Conservation (phyloP, 1,140 invertebrate species). For the Adelges cooleyi region DNA sequence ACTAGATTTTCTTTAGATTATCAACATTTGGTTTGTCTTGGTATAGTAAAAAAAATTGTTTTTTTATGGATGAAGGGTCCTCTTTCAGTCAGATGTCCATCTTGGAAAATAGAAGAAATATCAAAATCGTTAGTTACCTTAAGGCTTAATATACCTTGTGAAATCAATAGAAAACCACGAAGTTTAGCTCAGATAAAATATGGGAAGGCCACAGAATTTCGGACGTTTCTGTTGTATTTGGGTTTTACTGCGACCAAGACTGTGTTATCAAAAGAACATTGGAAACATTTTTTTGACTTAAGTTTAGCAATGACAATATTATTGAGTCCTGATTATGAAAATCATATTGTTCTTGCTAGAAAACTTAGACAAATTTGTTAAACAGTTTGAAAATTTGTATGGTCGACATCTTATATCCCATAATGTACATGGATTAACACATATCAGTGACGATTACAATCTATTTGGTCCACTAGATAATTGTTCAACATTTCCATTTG, state of each 20-base stretch:
- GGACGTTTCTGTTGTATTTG: conserved; percentile 40
- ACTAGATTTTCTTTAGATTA: conserved; percentile 35
- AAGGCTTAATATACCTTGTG: conserved; percentile 1
- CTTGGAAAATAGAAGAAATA: not conserved
- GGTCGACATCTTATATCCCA: conserved; percentile 34
- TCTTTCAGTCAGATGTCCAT: not conserved
- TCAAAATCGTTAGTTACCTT: conserved; percentile 30
- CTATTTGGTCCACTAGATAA: conserved; percentile 38
- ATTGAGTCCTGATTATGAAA: conserved; percentile 17
- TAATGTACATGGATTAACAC: conserved; percentile 36
- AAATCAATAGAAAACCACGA: conserved; percentile 37
- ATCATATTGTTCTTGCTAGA: conserved; percentile 20
- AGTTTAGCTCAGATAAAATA: conserved; percentile 34
- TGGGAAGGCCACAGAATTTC: conserved; percentile 43
- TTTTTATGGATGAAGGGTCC: conserved; percentile 34
- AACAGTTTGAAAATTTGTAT: conserved; percentile 32
- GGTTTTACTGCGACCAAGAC: conserved; percentile 38
- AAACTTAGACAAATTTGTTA: conserved; percentile 33
- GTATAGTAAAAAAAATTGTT: conserved; percentile 35
- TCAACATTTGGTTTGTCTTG: conserved; percentile 36
- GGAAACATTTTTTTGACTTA: conserved; percentile 39
- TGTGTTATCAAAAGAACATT: conserved; percentile 35
- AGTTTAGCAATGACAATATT: conserved; percentile 37
- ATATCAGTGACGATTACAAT: conserved; percentile 39
- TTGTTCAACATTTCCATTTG: conserved; percentile 35